A percentile compares a stretch with the other conserved stretches of the same genome.
Evolutionary conservation across 1,140 invertebrate species (phyloP).

Genomic region (Diachasma alloeum): DNA sequence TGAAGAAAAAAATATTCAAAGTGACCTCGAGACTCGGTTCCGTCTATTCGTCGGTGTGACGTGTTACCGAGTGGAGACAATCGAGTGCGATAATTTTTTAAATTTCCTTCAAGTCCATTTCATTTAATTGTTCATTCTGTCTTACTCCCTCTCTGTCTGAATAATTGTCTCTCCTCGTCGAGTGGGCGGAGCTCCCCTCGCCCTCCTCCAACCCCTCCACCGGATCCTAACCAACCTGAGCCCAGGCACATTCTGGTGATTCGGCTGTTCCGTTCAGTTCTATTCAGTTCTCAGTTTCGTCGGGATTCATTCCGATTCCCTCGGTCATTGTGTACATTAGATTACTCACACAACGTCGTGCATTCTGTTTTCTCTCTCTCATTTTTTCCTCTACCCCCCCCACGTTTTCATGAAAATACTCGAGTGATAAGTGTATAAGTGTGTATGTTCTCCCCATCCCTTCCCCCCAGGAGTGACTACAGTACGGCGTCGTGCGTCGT

Average conservation of each 20-base stretch:
- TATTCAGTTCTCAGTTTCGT: neutral
- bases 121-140: no score
- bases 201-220: slow-evolving; percentile 35
- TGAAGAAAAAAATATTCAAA: neutral
- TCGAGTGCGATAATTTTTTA: no score
- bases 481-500: neutral
- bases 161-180: neutral
- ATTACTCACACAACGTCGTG: neutral
- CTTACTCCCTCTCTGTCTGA: no score
- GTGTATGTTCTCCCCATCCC: neutral
- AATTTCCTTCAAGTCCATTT: no score
- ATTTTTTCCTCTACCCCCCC: neutral
- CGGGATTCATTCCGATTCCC: neutral
- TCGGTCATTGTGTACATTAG: neutral
- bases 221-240: slow-evolving; percentile 46
- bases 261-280: slow-evolving; percentile 26
- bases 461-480: neutral
- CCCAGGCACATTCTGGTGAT: slow-evolving; percentile 42
- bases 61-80: neutral
- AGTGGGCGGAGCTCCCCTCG: slow-evolving; percentile 46
- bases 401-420: neutral
- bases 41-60: neutral
- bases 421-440: neutral
- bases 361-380: neutral
- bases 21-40: neutral